Conservation (phyloP, 2,888 invertebrate species). For the Masnerella sp. region DNA sequence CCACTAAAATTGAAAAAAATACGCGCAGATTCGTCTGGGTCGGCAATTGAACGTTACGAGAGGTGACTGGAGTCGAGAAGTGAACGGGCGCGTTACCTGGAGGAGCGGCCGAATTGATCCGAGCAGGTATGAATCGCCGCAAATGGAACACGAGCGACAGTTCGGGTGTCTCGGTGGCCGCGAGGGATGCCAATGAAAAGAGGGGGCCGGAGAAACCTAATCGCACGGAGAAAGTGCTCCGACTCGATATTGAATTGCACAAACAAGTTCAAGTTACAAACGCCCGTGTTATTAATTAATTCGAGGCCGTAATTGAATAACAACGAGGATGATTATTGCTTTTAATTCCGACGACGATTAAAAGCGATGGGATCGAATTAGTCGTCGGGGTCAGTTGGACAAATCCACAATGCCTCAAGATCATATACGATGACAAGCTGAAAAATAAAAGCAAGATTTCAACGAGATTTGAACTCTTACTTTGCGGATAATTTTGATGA, state of each 20-base stretch:
- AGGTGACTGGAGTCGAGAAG: constrained; percentile 1
- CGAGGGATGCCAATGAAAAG: constrained; percentile 20
- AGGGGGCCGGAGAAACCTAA: constrained; percentile 47
- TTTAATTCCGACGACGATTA: constrained; percentile 29
- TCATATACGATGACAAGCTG: too few species aligned
- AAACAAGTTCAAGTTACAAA: constrained; percentile 49
- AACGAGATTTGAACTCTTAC: too few species aligned
- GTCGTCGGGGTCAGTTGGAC: constrained; percentile 25
- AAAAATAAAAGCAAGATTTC: too few species aligned
- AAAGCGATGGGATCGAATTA: constrained; percentile 26
- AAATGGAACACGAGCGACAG: constrained; percentile 37
- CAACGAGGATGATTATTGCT: constrained; percentile 35
- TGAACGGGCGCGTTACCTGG: constrained; percentile 33
- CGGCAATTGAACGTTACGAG: neutral
- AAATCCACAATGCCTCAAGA: too few species aligned
- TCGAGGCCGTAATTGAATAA: constrained; percentile 24
- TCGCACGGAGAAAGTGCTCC: constrained; percentile 46
- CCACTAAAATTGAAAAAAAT: too few species aligned
- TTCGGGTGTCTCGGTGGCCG: neutral
- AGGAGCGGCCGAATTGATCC: constrained; percentile 33
- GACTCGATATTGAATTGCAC: constrained; percentile 47
- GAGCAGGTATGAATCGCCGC: constrained; percentile 28
- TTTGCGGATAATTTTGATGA: too few species aligned
- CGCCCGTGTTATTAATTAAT: constrained; percentile 42
- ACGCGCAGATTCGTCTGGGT: too few species aligned